phyloP scores from a whole-genome alignment of 2,797 vertebrate genomes.

The Hafferia zeledoni region DNA sequence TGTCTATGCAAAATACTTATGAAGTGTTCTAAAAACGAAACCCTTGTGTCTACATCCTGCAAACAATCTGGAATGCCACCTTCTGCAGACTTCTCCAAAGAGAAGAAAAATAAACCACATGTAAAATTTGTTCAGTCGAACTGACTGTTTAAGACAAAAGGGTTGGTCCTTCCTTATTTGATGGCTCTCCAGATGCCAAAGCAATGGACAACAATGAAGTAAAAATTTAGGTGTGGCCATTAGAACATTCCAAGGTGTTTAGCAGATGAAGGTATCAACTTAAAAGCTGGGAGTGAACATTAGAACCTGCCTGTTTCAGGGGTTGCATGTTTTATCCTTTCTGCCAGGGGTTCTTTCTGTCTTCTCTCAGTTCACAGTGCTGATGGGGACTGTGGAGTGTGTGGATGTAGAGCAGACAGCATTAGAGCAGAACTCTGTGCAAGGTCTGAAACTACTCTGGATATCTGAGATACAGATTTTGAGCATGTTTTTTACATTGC shows the following conservation, averaged over 20 bases:
- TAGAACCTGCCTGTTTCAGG: neutral
- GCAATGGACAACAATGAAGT: neutral
- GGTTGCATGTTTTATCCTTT: neutral
- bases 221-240: neutral
- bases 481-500: neutral
- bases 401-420: neutral
- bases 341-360: neutral
- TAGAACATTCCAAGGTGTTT: neutral
- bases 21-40: constrained; percentile 52
- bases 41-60: constrained; percentile 47
- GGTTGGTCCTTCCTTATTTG: neutral
- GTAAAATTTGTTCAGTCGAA: neutral
- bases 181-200: neutral
- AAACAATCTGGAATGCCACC: constrained; percentile 57
- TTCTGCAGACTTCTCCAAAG: neutral
- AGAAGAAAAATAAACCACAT: neutral
- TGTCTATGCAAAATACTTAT: constrained; percentile 53
- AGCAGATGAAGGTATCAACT: neutral
- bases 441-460: neutral
- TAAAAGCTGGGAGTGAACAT: neutral
- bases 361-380: neutral
- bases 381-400: neutral
- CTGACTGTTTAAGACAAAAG: neutral
- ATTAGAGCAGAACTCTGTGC: neutral
- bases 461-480: neutral